A percentile compares a stretch with the other conserved stretches of the same genome.
Conservation (phyloP, 1,140 invertebrate genomes). For the Agrilus planipennis region DNA sequence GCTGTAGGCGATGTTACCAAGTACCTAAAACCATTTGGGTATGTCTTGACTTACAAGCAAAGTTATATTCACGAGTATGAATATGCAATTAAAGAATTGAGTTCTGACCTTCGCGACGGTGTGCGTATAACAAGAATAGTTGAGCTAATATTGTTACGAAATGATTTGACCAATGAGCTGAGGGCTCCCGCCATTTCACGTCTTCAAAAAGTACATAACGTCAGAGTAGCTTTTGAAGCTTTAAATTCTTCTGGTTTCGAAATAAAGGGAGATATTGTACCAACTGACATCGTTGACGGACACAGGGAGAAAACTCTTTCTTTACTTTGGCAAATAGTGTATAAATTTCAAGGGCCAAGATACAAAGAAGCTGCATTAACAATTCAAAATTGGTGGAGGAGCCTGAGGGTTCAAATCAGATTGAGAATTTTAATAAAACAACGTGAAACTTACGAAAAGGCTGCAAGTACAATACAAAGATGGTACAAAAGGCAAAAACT, state of each 20-base stretch:
- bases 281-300: conserved; percentile 72
- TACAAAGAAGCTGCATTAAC: conserved; percentile 50
- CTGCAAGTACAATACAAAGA: conserved; percentile 43
- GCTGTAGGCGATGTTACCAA: conserved; percentile 80
- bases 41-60: conserved; percentile 65
- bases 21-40: conserved; percentile 62
- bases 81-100: conserved; percentile 66
- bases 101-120: conserved; percentile 64
- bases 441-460: conserved; percentile 29
- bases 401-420: conserved; percentile 35
- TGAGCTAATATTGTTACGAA: conserved; percentile 68
- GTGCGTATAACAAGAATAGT: conserved; percentile 63
- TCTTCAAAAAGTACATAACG: conserved; percentile 80
- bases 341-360: conserved; percentile 66
- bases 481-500: conserved; percentile 33
- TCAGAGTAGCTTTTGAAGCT: conserved; percentile 55
- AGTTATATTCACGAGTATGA: conserved; percentile 78
- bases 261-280: conserved; percentile 50
- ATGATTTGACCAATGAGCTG: conserved; percentile 50
- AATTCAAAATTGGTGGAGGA: conserved; percentile 58
- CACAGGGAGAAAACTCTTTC: conserved; percentile 79
- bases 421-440: conserved; percentile 34
- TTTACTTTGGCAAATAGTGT: conserved; percentile 79
- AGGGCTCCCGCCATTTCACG: conserved; percentile 73
- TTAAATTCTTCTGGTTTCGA: conserved; percentile 45